Percentiles rank a stretch among this genome's conserved stretches.
Conservation (phyloP, 2,797 vertebrate species). For the Lutjanus campechanus region DNA sequence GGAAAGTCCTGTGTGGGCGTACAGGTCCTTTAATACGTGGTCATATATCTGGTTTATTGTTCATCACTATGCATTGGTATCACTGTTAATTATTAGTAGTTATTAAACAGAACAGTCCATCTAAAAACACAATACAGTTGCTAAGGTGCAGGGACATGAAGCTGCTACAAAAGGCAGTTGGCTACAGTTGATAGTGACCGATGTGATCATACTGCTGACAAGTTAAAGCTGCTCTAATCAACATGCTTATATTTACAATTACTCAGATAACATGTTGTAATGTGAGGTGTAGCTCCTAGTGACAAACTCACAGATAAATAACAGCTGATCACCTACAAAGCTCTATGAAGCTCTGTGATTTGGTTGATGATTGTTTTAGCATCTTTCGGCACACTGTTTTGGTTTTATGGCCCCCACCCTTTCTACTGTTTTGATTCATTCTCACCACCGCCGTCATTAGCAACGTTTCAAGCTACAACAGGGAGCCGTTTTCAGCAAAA, state of each 20-base stretch:
- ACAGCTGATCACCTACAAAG: background rate
- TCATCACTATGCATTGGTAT: slow-evolving; percentile 4
- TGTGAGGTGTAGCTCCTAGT: background rate
- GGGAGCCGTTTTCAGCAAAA: too few relatives aligned
- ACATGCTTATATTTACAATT: background rate
- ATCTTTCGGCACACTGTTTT: background rate
- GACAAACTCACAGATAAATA: background rate
- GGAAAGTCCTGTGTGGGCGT: slow-evolving; percentile 2
- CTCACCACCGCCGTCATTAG: background rate
- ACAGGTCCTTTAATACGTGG: background rate
- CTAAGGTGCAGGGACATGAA: background rate
- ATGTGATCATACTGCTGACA: background rate
- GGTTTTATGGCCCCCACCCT: background rate
- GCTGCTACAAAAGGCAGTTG: background rate
- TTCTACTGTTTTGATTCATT: background rate
- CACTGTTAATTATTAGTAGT: slow-evolving; percentile 24
- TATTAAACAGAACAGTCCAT: slow-evolving; percentile 15
- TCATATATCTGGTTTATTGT: slow-evolving; percentile 40
- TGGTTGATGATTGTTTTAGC: background rate
- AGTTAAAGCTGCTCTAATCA: background rate
- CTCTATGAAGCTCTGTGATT: background rate
- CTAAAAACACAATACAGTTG: background rate
- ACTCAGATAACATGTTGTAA: background rate
- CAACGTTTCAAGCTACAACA: background rate
- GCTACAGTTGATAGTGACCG: background rate